These are phyloP conservation scores for Schlechtendalia chinensis DNA, from an alignment of 1,140 invertebrate genomes.

Conservation along the genomic window DNA sequence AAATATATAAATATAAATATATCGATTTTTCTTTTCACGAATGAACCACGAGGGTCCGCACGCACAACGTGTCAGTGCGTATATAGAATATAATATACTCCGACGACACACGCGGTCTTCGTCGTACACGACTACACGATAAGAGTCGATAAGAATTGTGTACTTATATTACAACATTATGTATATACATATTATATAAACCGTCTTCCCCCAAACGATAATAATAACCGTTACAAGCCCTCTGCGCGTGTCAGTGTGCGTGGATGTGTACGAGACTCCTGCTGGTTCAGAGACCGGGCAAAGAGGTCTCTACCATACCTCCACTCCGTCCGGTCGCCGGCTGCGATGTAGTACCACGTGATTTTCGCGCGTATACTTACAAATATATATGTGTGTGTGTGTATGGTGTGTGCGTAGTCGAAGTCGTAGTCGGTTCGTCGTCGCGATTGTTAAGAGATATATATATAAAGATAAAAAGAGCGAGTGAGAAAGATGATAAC, in stretches of 20 bases:
- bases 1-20: too few relatives aligned
- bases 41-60: too few relatives aligned
- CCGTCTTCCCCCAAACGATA: too few relatives aligned
- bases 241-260: not conserved
- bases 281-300: not conserved
- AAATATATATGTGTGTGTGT: too few relatives aligned
- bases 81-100: too few relatives aligned
- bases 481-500: not conserved
- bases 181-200: too few relatives aligned
- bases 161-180: too few relatives aligned
- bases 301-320: not conserved
- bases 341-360: not conserved
- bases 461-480: not conserved
- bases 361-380: not conserved
- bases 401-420: not conserved
- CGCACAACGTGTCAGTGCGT: too few relatives aligned
- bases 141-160: too few relatives aligned
- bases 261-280: not conserved
- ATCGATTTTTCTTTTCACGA: too few relatives aligned
- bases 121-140: too few relatives aligned
- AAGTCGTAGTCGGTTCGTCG: not conserved
- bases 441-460: not conserved
- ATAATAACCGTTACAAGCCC: not conserved
- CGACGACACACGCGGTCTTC: too few relatives aligned
- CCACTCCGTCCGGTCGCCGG: not conserved